A percentile compares a stretch with the other conserved stretches of the same genome.
Evolutionary conservation across 2,888 invertebrate genomes (phyloP).

Genomic region (Epirrita christyi): DNA sequence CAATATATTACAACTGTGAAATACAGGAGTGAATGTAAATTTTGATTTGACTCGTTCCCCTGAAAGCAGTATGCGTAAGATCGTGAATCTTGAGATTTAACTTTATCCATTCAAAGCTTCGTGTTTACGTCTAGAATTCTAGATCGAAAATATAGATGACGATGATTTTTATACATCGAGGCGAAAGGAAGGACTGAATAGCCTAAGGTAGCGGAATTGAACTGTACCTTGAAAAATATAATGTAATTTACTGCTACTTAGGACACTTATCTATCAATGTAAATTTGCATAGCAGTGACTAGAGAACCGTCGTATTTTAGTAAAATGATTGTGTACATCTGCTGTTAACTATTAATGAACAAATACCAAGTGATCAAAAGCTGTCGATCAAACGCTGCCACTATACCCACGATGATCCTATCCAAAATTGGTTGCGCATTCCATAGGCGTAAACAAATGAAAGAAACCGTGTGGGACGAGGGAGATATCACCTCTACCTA

Average conservation of each 20-base stretch:
- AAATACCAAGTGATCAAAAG: too few species aligned
- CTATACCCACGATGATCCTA: conserved; percentile 8
- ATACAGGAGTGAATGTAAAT: not conserved
- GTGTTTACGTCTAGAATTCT: not conserved
- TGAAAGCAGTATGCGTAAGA: not conserved
- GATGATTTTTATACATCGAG: too few species aligned
- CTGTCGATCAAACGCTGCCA: not conserved
- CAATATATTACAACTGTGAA: conserved; percentile 9
- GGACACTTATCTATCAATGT: too few species aligned
- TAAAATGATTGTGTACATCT: too few species aligned
- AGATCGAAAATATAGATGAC: too few species aligned
- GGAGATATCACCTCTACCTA: conserved; percentile 2
- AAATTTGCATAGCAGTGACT: too few species aligned
- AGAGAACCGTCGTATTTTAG: too few species aligned
- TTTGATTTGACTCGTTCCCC: not conserved
- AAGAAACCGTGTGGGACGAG: conserved; percentile 48
- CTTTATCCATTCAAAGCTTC: not conserved
- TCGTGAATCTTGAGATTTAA: not conserved
- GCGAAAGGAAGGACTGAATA: too few species aligned
- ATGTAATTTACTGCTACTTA: too few species aligned
- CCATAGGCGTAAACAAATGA: conserved; percentile 36
- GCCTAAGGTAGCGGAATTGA: too few species aligned
- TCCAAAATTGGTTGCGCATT: conserved; percentile 35
- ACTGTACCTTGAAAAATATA: too few species aligned
- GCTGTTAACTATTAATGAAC: too few species aligned